These are phyloP conservation scores for Semaprochilodus insignis DNA, from an alignment of 2,797 vertebrate species.

Conservation along the genomic window DNA sequence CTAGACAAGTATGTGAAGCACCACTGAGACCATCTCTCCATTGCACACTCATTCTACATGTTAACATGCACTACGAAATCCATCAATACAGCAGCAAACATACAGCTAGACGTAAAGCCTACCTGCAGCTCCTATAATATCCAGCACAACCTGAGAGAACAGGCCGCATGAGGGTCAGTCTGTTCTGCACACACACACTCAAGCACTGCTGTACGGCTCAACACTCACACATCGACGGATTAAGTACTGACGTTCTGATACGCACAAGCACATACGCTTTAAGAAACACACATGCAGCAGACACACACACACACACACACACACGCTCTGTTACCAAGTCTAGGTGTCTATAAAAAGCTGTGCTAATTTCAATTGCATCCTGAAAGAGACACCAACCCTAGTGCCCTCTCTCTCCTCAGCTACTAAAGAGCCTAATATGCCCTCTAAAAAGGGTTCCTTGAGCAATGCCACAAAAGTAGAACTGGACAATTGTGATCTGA, in stretches of 20 bases:
- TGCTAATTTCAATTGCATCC: slow-evolving; percentile 49
- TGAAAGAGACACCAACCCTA: slow-evolving; percentile 45
- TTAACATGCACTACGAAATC: slow-evolving; percentile 15
- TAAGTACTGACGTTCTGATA: slow-evolving; percentile 35
- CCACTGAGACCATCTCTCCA: neutral
- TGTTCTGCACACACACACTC: neutral
- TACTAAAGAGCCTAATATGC: neutral
- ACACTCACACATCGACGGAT: slow-evolving; percentile 37
- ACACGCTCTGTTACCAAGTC: slow-evolving; percentile 18
- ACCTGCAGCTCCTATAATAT: slow-evolving; percentile 11
- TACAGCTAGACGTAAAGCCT: neutral
- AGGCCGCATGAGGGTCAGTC: neutral
- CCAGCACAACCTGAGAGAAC: neutral
- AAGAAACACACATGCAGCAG: slow-evolving; percentile 28
- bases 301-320: slow-evolving; percentile 22
- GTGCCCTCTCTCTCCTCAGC: neutral
- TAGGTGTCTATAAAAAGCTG: slow-evolving; percentile 58
- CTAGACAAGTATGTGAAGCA: slow-evolving; percentile 8
- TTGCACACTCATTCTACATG: neutral
- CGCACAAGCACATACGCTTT: slow-evolving; percentile 7
- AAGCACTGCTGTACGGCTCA: slow-evolving; percentile 19
- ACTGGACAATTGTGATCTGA: no score
- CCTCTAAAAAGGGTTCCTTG: no score
- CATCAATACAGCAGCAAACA: neutral
- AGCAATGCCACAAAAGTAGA: no score